Evolutionary conservation across 2,113 vertebrate genomes (phyloP).

Genomic region (Myrmecobius fasciatus): DNA sequence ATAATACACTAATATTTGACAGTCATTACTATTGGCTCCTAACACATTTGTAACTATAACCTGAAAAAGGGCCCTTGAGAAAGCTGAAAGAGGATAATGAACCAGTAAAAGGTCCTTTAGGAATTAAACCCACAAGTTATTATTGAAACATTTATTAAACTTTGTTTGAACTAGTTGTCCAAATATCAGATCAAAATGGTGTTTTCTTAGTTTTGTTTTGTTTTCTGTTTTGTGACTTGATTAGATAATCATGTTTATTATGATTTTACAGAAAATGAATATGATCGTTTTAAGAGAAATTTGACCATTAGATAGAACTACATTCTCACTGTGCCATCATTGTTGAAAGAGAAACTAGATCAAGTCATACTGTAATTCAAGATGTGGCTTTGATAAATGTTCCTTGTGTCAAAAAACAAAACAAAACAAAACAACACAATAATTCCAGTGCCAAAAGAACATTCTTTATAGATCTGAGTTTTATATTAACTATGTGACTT

Average conservation of each 20-base stretch:
- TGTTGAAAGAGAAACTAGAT: conserved; percentile 15
- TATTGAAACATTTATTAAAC: conserved; percentile 10
- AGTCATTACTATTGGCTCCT: conserved; percentile 81
- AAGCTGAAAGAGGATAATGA: conserved; percentile 47
- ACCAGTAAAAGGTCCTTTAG: background rate
- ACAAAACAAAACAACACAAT: no score
- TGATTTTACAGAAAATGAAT: background rate
- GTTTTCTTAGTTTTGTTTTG: background rate
- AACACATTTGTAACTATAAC: conserved; percentile 77
- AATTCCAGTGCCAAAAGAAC: background rate
- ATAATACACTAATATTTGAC: conserved; percentile 84
- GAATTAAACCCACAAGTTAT: conserved; percentile 7
- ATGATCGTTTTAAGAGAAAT: background rate
- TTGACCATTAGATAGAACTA: conserved; percentile 9
- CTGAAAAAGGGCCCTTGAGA: conserved; percentile 51
- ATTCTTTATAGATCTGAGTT: conserved; percentile 49
- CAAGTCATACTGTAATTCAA: background rate
- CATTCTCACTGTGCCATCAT: conserved; percentile 16
- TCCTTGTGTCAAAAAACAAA: background rate
- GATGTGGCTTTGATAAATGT: background rate
- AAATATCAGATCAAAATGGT: background rate
- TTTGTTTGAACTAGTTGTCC: background rate
- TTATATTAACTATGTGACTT: conserved; percentile 63
- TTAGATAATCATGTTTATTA: background rate
- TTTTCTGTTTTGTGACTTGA: background rate